These are phyloP conservation scores for Tipula unca DNA, from an alignment of 2,888 invertebrate species.

Conservation along the genomic window DNA sequence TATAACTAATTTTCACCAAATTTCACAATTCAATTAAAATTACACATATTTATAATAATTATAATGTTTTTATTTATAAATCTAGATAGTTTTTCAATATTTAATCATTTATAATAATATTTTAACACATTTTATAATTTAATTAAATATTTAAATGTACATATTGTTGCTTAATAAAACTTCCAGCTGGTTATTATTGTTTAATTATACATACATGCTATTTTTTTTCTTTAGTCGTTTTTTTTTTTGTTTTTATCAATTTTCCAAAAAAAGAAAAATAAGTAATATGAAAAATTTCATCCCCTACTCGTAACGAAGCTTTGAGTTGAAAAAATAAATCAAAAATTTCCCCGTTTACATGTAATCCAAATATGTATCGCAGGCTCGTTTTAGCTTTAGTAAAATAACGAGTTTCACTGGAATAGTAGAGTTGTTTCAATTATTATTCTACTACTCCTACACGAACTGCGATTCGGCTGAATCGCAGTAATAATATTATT, in stretches of 20 bases:
- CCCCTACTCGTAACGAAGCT: background rate
- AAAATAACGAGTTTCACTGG: background rate
- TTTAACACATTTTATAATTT: background rate
- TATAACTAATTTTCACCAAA: background rate
- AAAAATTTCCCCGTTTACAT: background rate
- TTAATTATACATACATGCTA: background rate
- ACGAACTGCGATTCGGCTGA: background rate
- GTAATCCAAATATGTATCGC: background rate
- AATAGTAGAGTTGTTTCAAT: background rate
- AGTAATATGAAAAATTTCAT: background rate
- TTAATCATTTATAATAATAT: background rate
- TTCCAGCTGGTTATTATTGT: background rate
- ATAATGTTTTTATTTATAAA: background rate
- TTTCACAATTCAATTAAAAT: background rate
- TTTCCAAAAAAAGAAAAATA: background rate
- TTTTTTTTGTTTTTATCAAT: background rate
- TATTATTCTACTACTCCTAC: background rate
- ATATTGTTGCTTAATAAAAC: background rate
- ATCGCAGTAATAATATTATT: background rate
- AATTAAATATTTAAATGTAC: background rate
- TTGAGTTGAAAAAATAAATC: background rate
- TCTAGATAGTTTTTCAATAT: background rate
- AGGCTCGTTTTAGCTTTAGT: background rate
- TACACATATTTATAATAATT: background rate
- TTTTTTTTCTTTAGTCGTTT: background rate